Evolutionary conservation across 1,140 invertebrate species (phyloP).

Genomic region (Eurosta solidaginis): DNA sequence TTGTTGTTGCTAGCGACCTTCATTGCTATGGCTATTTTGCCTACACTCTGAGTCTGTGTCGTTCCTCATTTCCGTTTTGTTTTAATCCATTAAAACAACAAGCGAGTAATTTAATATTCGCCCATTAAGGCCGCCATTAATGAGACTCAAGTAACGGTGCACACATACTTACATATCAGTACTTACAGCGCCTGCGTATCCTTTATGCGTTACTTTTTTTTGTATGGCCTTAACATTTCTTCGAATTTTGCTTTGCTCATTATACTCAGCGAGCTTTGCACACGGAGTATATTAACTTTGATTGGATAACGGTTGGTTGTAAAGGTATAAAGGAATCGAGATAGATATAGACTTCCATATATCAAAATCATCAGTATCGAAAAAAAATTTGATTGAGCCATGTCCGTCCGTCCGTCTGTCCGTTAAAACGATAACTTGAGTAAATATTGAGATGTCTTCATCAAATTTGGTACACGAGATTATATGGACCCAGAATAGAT

Average conservation of each 20-base stretch:
- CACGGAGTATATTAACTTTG: too few species aligned
- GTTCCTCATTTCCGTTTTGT: background rate
- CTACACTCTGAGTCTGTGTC: background rate
- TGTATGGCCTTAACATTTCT: background rate
- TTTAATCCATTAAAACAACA: conserved; percentile 35
- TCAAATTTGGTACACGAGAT: too few species aligned
- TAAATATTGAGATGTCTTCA: too few species aligned
- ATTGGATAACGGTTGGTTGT: too few species aligned
- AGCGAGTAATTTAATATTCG: conserved; percentile 56
- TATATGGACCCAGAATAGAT: too few species aligned
- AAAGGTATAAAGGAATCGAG: too few species aligned
- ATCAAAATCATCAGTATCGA: too few species aligned
- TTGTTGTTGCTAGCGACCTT: background rate
- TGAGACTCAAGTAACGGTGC: conserved; percentile 35
- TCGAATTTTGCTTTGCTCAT: background rate
- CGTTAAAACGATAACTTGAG: too few species aligned
- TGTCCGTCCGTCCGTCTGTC: too few species aligned
- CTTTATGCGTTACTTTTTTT: background rate
- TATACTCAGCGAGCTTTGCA: too few species aligned
- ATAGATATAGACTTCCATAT: too few species aligned
- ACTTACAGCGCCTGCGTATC: background rate
- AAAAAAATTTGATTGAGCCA: too few species aligned
- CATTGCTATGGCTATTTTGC: background rate
- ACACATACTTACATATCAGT: background rate
- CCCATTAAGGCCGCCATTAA: conserved; percentile 55